Evolutionary conservation across 2,797 vertebrate genomes (phyloP).

Genomic region (Phrynocephalus forsythii): DNA sequence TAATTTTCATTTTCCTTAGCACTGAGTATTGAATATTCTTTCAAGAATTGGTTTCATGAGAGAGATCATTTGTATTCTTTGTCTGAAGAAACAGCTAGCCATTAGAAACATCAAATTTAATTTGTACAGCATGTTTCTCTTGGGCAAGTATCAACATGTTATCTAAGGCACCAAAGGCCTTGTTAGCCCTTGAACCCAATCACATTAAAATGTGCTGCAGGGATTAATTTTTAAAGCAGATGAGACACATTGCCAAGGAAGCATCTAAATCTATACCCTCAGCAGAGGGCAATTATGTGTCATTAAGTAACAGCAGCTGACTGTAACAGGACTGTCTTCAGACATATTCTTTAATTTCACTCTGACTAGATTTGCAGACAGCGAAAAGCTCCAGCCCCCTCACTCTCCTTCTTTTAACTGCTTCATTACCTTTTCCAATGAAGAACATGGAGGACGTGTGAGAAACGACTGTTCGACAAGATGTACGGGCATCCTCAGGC

Average conservation of each 20-base stretch:
- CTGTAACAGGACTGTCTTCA: not conserved
- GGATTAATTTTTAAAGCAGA: conserved; percentile 10
- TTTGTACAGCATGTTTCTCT: conserved; percentile 41
- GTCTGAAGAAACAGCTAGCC: conserved; percentile 16
- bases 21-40: not conserved
- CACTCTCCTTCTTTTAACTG: not conserved
- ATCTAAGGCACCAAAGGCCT: not conserved
- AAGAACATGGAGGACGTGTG: not conserved
- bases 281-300: conserved; percentile 25
- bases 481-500: not conserved
- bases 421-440: not conserved
- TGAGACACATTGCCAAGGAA: conserved; percentile 16
- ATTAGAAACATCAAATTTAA: not conserved
- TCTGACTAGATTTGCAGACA: not conserved
- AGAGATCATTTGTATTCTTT: not conserved
- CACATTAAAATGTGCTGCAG: conserved; percentile 2
- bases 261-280: not conserved
- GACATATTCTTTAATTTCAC: not conserved
- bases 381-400: not conserved
- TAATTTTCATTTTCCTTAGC: conserved; percentile 6
- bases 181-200: conserved; percentile 15
- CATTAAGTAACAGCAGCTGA: conserved; percentile 29
- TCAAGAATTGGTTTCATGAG: conserved; percentile 22
- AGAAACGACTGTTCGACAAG: not conserved
- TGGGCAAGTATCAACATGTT: conserved; percentile 33